These are phyloP conservation scores for Mechanitis messenoides DNA, from an alignment of 2,888 invertebrate genomes.

Conservation along the genomic window DNA sequence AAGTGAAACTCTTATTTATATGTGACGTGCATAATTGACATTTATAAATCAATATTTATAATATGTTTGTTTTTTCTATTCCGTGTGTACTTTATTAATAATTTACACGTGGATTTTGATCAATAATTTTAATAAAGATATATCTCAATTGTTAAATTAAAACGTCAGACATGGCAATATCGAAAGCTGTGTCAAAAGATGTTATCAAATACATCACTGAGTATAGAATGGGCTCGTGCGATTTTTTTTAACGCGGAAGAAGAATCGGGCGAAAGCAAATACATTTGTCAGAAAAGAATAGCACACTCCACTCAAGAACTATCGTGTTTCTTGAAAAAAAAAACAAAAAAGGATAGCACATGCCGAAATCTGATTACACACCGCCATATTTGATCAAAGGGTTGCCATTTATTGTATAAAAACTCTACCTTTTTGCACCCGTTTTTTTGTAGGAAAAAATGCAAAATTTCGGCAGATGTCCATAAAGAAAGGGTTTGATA, in stretches of 20 bases:
- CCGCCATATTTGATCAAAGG: conserved; percentile 69
- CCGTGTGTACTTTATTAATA: too few relatives aligned
- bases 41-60: too few relatives aligned
- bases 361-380: conserved; percentile 74
- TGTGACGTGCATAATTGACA: too few relatives aligned
- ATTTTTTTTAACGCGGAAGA: conserved; percentile 67
- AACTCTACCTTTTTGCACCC: conserved; percentile 65
- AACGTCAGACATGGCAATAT: conserved; percentile 24
- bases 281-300: conserved; percentile 64
- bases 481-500: conserved; percentile 71
- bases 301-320: conserved; percentile 70
- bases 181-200: conserved; percentile 42
- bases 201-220: conserved; percentile 32
- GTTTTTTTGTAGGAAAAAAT: conserved; percentile 66
- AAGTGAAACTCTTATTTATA: too few relatives aligned
- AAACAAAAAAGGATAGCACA: conserved; percentile 62
- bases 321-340: conserved; percentile 65
- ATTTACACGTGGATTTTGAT: too few relatives aligned
- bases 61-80: too few relatives aligned
- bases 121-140: neutral
- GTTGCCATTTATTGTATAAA: conserved; percentile 67
- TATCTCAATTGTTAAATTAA: neutral
- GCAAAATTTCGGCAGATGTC: conserved; percentile 76
- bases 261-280: conserved; percentile 61
- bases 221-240: conserved; percentile 64